Evolutionary conservation across 1,140 invertebrate genomes (phyloP).

Genomic region (Maniola jurtina): DNA sequence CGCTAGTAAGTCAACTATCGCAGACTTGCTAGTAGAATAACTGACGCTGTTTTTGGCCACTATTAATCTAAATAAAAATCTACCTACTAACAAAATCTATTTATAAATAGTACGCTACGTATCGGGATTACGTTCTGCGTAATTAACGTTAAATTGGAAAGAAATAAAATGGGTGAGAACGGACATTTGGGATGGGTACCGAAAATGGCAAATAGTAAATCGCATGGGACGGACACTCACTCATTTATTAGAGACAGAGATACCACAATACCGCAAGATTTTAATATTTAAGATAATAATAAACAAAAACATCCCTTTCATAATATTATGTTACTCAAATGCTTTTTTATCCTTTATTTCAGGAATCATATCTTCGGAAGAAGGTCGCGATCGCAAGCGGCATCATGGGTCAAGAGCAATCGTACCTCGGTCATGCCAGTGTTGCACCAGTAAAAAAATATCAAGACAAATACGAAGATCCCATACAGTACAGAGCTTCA

Average conservation of each 20-base stretch:
- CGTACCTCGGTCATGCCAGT: constrained; percentile 58
- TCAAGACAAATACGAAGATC: constrained; percentile 60
- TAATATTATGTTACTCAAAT: neutral
- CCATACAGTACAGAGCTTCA: constrained; percentile 47
- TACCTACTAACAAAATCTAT: too few species aligned
- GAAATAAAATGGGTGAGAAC: too few species aligned
- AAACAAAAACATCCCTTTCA: too few species aligned
- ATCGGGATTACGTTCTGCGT: too few species aligned
- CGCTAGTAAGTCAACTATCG: constrained; percentile 60
- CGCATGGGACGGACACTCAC: too few species aligned
- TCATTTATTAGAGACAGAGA: too few species aligned
- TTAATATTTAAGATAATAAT: too few species aligned
- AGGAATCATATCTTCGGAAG: constrained; percentile 26
- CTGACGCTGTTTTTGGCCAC: constrained; percentile 68
- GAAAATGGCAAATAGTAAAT: too few species aligned
- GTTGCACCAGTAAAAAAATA: constrained; percentile 55
- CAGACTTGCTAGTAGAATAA: constrained; percentile 53
- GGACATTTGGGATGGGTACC: too few species aligned
- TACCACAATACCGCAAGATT: too few species aligned
- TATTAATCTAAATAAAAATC: neutral
- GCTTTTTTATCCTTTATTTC: constrained; percentile 18
- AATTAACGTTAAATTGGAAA: too few species aligned
- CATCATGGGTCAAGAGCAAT: constrained; percentile 75
- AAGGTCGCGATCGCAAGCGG: constrained; percentile 39
- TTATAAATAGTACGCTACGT: too few species aligned